Conservation (phyloP, 2,888 invertebrate species). For the Ypsolopha scabrella region DNA sequence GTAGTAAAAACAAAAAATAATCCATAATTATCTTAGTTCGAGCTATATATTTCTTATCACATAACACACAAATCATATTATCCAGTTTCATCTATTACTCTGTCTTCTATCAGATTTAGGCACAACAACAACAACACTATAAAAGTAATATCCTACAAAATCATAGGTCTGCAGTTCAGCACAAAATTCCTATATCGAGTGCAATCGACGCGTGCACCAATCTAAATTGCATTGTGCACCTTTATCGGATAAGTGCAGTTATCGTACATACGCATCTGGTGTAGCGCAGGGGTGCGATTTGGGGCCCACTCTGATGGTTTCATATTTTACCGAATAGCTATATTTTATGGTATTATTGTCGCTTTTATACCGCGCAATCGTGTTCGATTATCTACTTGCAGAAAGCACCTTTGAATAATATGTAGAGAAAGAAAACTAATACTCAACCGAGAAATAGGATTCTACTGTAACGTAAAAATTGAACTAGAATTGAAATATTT, state of each 20-base stretch:
- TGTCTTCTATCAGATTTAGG: no score
- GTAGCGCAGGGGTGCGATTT: conserved; percentile 2
- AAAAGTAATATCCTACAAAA: not conserved
- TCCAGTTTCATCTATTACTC: no score
- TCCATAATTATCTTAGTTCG: no score
- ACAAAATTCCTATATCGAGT: conserved; percentile 2
- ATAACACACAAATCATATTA: no score
- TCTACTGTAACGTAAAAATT: no score
- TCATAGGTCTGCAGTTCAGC: not conserved
- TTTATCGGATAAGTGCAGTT: conserved; percentile 4
- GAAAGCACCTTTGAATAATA: no score
- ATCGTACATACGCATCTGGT: not conserved
- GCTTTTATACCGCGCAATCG: not conserved
- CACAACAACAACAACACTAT: not conserved
- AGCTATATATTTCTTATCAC: no score
- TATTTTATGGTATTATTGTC: not conserved
- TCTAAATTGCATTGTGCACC: conserved; percentile 9
- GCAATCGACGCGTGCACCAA: conserved; percentile 6
- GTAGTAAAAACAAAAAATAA: no score
- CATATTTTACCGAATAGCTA: not conserved
- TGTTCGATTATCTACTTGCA: no score
- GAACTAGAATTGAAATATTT: no score
- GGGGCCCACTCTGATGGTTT: not conserved
- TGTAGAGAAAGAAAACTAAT: no score
- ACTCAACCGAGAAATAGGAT: no score